Base-by-base conservation (phyloP, 2,113 vertebrate species). In the Acanthisitta chloris region DNA sequence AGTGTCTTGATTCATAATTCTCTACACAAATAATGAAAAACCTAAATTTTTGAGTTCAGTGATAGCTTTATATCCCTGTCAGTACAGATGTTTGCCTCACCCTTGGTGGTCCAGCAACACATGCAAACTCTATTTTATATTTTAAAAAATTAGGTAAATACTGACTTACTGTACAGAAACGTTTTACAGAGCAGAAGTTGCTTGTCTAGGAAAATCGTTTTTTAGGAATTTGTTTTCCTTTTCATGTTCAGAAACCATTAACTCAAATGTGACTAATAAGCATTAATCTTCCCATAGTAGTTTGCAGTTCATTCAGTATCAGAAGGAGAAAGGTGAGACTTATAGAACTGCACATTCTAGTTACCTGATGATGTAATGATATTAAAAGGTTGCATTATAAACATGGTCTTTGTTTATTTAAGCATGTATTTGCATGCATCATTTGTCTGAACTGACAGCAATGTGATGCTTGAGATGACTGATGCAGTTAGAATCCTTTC, bases 381-480 rank as follows among this genome's bases (percentile, higher is more conserved):
- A 95, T 89, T 95, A 92, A 94, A 72, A 36, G 51, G 81, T 69
- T 90, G 79, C 62, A 85, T 96, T 92, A 94, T 93, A 96, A 97
- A 93, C 76, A 62, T 4, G 4, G 13, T 66, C 38, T 65, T 96
- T 97, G 85, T 96, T 97, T 97, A 67, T 95, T 42, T 72, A 94
- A 73, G 51, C 86, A 73, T 86, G 49, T 62, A 88, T 96, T 95
- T 96, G 49, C 87, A 90, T 81, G 58, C 96, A 96, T 95, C 84
- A 80, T 96, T 94, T 96, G 84, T 96, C 86, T 95, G 90, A 93
- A 79, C 87, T 94, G 93, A 96, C 91, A 97, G 70, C 90, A 93
- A 3, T 26, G 38, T 73, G 76, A 90, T 69, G 94, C 80, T 81
- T 97, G 82, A 96, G 72, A 61, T 87, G 52, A 96, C 93, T 88